Percentiles rank a stretch among this genome's conserved stretches.
These are phyloP conservation scores for Pelecanoides urinatrix DNA, from an alignment of 2,113 vertebrate genomes.

Conservation along the genomic window DNA sequence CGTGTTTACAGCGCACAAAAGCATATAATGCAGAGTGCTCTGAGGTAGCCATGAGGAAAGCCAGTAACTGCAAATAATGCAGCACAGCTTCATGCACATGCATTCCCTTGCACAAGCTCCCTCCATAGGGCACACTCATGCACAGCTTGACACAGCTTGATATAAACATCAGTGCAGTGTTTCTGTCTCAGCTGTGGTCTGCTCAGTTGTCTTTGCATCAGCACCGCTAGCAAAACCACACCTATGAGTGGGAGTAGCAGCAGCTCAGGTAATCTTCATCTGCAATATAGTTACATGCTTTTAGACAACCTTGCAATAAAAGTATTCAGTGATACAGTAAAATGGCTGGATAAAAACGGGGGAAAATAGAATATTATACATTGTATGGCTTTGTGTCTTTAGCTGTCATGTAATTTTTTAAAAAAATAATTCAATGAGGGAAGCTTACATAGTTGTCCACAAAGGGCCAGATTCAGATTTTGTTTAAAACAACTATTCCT, in stretches of 20 bases:
- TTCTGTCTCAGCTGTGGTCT: background rate
- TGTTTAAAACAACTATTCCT: background rate
- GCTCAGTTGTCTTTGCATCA: background rate
- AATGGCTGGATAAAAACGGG: background rate
- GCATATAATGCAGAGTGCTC: background rate
- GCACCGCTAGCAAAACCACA: background rate
- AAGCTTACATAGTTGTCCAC: background rate
- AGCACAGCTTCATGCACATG: background rate
- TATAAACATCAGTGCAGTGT: background rate
- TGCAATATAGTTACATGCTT: background rate
- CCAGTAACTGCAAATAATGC: background rate
- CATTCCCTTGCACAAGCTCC: background rate
- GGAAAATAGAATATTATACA: background rate
- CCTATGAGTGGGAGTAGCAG: background rate
- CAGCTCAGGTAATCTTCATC: background rate
- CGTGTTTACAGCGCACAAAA: background rate
- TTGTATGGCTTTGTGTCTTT: background rate
- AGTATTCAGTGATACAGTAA: background rate
- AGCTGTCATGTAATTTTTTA: background rate
- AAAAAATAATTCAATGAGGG: background rate
- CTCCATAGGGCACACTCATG: accelerated
- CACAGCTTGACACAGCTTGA: background rate
- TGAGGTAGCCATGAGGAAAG: background rate
- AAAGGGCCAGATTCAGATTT: background rate
- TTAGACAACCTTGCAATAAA: background rate